Percentiles rank a stretch among this genome's conserved stretches.
phyloP scores from a whole-genome alignment of 2,113 vertebrate genomes.

The Megaptera novaeangliae region DNA sequence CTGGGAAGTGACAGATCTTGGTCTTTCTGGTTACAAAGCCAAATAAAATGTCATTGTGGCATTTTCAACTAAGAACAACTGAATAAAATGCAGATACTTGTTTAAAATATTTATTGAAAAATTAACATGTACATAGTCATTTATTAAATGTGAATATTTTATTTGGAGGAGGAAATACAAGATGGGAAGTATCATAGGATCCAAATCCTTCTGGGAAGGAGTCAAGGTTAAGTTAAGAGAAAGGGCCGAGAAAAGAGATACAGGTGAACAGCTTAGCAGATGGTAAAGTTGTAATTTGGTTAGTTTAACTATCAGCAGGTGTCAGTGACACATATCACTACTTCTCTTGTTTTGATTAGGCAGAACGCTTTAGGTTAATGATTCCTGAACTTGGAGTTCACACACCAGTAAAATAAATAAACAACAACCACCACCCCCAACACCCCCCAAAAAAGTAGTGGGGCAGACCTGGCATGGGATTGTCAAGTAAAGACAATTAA shows the following conservation, averaged over 20 bases:
- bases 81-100: background rate
- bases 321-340: background rate
- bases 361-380: background rate
- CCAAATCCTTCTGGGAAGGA: background rate
- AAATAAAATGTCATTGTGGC: background rate
- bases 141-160: background rate
- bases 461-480: background rate
- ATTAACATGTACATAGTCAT: background rate
- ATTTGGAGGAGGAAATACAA: background rate
- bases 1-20: background rate
- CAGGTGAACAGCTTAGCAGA: background rate
- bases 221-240: background rate
- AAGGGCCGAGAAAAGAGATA: background rate
- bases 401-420: background rate
- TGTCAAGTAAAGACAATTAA: background rate
- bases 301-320: background rate
- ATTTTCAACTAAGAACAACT: background rate
- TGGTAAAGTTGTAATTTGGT: background rate
- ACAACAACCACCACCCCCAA: background rate
- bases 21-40: background rate
- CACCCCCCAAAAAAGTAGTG: background rate
- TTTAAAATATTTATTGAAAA: constrained; percentile 30
- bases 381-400: background rate
- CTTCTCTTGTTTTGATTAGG: background rate
- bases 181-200: background rate